A percentile compares a stretch with the other conserved stretches of the same genome.
phyloP scores from a whole-genome alignment of 2,797 vertebrate genomes.

The Parauchenoglanis punctatus region DNA sequence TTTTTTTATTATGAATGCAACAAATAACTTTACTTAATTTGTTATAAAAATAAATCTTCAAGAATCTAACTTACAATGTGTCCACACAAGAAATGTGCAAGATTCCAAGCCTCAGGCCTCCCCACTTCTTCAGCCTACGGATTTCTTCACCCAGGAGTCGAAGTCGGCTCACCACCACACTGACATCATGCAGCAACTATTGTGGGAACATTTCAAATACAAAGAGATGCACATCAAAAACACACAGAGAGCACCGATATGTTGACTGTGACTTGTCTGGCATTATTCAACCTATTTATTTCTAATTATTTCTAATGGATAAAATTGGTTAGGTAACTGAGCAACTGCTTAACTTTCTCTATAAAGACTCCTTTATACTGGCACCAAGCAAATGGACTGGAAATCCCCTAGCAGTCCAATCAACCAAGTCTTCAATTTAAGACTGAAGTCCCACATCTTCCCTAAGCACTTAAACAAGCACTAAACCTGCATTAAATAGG shows the following conservation, averaged over 20 bases:
- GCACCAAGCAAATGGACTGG: neutral
- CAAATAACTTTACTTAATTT: neutral
- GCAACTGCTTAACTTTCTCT: neutral
- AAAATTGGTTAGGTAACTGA: neutral
- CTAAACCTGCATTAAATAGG: too few species aligned
- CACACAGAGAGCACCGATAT: neutral
- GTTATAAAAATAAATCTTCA: neutral
- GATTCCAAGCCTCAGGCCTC: slow-evolving; percentile 68
- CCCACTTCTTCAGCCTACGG: slow-evolving; percentile 72
- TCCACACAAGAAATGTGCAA: slow-evolving; percentile 69
- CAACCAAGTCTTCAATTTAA: neutral
- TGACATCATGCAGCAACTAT: slow-evolving; percentile 75
- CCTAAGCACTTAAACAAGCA: neutral
- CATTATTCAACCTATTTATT: neutral
- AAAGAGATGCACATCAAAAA: neutral
- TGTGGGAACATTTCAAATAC: slow-evolving; percentile 8
- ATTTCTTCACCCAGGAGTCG: slow-evolving; percentile 79
- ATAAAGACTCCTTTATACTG: neutral
- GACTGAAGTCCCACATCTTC: neutral
- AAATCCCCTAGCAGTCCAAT: neutral
- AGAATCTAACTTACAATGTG: slow-evolving; percentile 64
- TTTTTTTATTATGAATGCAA: neutral
- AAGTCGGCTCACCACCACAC: slow-evolving; percentile 73
- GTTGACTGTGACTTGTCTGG: neutral
- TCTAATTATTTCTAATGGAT: neutral